Conservation (phyloP, 2,113 vertebrate species). For the Corvus hawaiiensis region DNA sequence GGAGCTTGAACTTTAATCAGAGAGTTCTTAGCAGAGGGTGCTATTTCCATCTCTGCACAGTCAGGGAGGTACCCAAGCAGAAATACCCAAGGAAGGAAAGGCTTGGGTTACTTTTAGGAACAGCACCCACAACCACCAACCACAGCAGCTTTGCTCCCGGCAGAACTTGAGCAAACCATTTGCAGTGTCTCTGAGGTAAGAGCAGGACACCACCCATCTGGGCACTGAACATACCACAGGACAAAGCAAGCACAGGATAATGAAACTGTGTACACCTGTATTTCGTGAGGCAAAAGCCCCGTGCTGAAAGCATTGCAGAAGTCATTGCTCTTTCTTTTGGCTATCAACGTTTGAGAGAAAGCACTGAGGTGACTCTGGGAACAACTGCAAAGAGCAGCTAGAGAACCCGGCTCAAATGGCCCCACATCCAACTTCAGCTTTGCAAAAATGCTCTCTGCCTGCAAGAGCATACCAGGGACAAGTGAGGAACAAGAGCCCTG, state of each 20-base stretch:
- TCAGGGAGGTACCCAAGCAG: background rate
- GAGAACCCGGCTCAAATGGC: background rate
- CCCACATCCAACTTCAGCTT: background rate
- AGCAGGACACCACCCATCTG: background rate
- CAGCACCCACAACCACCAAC: background rate
- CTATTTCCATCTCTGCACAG: background rate
- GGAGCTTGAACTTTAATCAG: background rate
- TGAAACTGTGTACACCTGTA: background rate
- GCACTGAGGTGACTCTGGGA: background rate
- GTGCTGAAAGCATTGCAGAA: background rate
- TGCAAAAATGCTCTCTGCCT: background rate
- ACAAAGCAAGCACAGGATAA: background rate
- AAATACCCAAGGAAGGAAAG: background rate
- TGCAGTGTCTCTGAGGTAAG: background rate
- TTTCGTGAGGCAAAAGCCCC: background rate
- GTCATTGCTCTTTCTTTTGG: background rate
- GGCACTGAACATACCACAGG: background rate
- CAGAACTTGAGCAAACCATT: background rate
- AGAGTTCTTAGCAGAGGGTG: background rate
- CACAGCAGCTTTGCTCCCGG: background rate
- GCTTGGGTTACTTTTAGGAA: background rate
- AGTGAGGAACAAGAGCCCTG: fast-evolving
- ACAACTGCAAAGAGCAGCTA: background rate
- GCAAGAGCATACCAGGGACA: background rate
- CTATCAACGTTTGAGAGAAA: background rate